These are phyloP conservation scores for Phymanthus crucifer DNA, from an alignment of 92 coral and sea anemone species.

Conservation along the genomic window DNA sequence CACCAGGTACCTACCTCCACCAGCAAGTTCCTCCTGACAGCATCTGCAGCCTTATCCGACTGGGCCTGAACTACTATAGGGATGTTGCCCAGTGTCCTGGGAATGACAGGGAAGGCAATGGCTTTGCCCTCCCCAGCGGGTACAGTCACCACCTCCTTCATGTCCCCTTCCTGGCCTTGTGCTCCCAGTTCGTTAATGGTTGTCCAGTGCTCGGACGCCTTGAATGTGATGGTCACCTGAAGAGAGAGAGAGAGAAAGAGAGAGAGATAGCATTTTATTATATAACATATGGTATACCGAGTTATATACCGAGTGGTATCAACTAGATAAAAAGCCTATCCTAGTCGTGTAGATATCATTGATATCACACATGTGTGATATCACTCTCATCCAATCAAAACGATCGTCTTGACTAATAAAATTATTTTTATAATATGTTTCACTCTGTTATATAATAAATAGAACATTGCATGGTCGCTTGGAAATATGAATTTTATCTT, in stretches of 20 bases:
- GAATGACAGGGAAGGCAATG: constrained; percentile 84
- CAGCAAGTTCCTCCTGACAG: constrained; percentile 72
- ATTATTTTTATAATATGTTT: too few relatives aligned
- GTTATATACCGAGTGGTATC: too few relatives aligned
- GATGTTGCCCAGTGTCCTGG: constrained; percentile 66
- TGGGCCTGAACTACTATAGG: constrained; percentile 88
- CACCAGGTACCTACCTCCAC: constrained; percentile 79
- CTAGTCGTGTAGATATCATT: too few relatives aligned
- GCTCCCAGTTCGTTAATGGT: constrained; percentile 48
- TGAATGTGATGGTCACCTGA: constrained; percentile 81
- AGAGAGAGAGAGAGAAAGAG: neutral
- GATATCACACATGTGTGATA: too few relatives aligned
- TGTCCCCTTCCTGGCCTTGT: constrained; percentile 57
- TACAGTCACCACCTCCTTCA: constrained; percentile 49
- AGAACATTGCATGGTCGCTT: too few relatives aligned
- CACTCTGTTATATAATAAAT: too few relatives aligned
- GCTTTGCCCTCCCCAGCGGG: constrained; percentile 81
- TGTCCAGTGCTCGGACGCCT: constrained; percentile 64
- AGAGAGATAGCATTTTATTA: too few relatives aligned
- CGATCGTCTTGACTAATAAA: too few relatives aligned
- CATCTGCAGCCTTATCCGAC: constrained; percentile 74
- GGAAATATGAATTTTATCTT: too few relatives aligned
- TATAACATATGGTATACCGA: too few relatives aligned
- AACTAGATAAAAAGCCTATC: too few relatives aligned
- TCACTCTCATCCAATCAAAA: too few relatives aligned